Conservation (phyloP, 1,140 invertebrate genomes). For the Eumaeus atala region DNA sequence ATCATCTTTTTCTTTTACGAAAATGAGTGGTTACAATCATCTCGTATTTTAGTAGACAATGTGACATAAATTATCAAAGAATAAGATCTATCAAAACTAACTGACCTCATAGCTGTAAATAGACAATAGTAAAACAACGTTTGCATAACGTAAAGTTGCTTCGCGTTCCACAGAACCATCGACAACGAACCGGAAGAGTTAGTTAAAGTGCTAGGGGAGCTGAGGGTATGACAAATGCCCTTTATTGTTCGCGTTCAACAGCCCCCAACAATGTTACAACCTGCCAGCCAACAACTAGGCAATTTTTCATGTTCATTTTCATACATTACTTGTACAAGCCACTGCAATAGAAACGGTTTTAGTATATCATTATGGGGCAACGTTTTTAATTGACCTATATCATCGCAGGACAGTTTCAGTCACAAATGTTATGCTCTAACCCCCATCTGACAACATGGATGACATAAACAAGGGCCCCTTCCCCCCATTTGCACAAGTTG, state of each 20-base stretch:
- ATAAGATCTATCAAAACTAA: too few species aligned
- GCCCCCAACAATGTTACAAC: not conserved
- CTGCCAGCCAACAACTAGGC: not conserved
- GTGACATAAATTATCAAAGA: too few species aligned
- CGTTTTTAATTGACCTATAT: slow-evolving; percentile 46
- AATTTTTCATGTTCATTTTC: not conserved
- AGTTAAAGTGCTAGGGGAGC: not conserved
- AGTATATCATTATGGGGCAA: slow-evolving; percentile 10
- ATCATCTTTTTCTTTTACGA: too few species aligned
- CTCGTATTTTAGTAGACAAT: too few species aligned
- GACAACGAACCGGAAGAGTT: not conserved
- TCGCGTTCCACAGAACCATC: too few species aligned
- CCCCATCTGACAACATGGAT: slow-evolving; percentile 46
- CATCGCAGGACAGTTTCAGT: slow-evolving; percentile 31
- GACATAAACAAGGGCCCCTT: slow-evolving; percentile 52
- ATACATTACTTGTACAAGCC: not conserved
- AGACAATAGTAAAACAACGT: too few species aligned
- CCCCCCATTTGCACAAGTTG: slow-evolving; percentile 60
- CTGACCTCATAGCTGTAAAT: too few species aligned
- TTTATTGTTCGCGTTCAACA: not conserved
- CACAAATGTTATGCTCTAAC: slow-evolving; percentile 32
- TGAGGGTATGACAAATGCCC: not conserved
- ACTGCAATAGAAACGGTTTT: too few species aligned
- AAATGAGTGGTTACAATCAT: too few species aligned
- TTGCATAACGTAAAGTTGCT: too few species aligned